These are phyloP conservation scores for Ceratotherium simum DNA, from an alignment of 2,113 vertebrate genomes.

Conservation along the genomic window DNA sequence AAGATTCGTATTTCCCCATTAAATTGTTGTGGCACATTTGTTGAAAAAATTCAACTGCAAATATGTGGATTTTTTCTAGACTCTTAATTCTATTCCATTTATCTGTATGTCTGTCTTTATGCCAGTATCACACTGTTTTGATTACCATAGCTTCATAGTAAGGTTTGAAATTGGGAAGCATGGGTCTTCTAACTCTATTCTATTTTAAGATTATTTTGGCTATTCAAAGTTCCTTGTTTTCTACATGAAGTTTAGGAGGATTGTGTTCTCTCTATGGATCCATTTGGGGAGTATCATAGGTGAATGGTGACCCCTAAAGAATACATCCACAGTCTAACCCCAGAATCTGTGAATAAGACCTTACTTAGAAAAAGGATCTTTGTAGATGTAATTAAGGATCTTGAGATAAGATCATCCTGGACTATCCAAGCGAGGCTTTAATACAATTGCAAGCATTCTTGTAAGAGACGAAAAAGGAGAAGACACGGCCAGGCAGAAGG, in stretches of 20 bases:
- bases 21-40: neutral
- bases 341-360: neutral
- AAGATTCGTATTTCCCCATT: neutral
- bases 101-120: neutral
- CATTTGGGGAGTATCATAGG: neutral
- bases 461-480: neutral
- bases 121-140: neutral
- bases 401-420: neutral
- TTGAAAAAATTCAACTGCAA: neutral
- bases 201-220: neutral
- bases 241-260: neutral
- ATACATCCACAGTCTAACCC: neutral
- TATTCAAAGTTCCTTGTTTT: neutral
- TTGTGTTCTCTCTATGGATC: neutral
- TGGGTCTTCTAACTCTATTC: neutral
- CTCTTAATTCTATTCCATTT: neutral
- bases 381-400: neutral
- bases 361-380: neutral
- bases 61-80: neutral
- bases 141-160: neutral
- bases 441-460: neutral
- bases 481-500: neutral
- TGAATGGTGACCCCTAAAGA: neutral
- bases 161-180: neutral
- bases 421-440: neutral